Evolutionary conservation across 2,888 invertebrate genomes (phyloP), one percentile per base, ranked within the genome.

Genomic region (Steinernema scapterisci): DNA sequence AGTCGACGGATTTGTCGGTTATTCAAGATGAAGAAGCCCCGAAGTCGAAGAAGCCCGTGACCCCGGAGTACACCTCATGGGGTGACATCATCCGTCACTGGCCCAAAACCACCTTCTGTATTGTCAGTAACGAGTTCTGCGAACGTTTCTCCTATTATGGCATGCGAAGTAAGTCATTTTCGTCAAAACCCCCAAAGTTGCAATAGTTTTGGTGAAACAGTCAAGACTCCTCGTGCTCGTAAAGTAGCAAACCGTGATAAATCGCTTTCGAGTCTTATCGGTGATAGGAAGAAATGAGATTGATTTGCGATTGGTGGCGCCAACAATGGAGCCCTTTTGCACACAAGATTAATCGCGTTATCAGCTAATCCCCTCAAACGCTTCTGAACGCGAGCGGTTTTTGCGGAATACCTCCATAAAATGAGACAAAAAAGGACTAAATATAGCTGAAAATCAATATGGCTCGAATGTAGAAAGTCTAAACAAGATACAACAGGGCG

Each of bases 141-240:
- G 97, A 97, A 89, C 91, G 97, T 84, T 97, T 97, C 90, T 94
- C 93, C 77, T 97, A 92, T 89, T 97, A 97, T 92, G 97, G 97
- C 88, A 93, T 95, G 93, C 92, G 94, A 91, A 93, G 95, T 95
- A 56, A 79, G 85, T 79, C 13, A 5, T 38, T 38, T 6, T 38
- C 3, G 38, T 9, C 9, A 38, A 38, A 9, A 38, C 38, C 9
- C 9, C 38, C 38, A 38, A 38, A 48, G 48, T 48, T 16, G 38
- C 38, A 38, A 38, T 9, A 9, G 5, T 38, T 38, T 38, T 9
- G 38, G 38, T 38, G 38, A 16, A 48, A 48, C 48, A 48, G 13
- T 3, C 13, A 9, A 9, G 9, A 38, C 3, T 7, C 19, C 19
- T 19, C 13, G 48, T 19, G 19, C 19, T 21, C 23, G n/a, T 63